Percentiles rank a stretch among this genome's conserved stretches.
Conservation (phyloP, 92 coral and sea anemone genomes). For the Isaurus tuberculatus region DNA sequence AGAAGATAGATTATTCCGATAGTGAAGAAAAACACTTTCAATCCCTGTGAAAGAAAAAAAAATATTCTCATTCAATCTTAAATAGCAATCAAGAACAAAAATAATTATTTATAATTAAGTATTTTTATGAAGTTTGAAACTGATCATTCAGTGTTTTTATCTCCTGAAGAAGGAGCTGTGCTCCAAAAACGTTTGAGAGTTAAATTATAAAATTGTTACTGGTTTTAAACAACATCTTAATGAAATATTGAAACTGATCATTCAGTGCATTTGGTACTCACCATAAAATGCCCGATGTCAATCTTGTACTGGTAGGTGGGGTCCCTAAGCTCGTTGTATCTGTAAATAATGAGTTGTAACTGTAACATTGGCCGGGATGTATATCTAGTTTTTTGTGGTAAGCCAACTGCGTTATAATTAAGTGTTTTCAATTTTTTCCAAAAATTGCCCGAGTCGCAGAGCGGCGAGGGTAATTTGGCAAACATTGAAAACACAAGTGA, state of each 20-base stretch:
- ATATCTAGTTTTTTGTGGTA: not conserved
- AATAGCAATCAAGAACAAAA: not conserved
- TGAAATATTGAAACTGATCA: not conserved
- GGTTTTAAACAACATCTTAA: no score
- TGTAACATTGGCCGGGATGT: not conserved
- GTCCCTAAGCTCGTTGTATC: conserved; percentile 94
- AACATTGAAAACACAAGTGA: no score
- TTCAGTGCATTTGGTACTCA: conserved; percentile 16
- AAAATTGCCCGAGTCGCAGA: no score
- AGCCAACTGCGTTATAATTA: not conserved
- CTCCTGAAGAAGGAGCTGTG: no score
- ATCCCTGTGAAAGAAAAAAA: no score
- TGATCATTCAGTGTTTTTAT: not conserved
- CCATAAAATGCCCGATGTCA: conserved; percentile 97
- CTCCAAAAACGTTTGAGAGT: no score
- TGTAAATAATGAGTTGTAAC: not conserved
- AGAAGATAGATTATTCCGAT: conserved; percentile 86
- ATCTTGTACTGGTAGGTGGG: conserved; percentile 98
- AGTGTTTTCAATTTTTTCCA: no score
- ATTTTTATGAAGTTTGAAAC: not conserved
- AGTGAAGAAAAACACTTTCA: conserved; percentile 96
- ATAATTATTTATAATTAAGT: not conserved
- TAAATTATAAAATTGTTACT: no score
- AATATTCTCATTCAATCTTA: no score
- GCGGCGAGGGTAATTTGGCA: no score